These are phyloP conservation scores for Xiphydria camelus DNA, from an alignment of 2,888 invertebrate genomes.

Conservation along the genomic window DNA sequence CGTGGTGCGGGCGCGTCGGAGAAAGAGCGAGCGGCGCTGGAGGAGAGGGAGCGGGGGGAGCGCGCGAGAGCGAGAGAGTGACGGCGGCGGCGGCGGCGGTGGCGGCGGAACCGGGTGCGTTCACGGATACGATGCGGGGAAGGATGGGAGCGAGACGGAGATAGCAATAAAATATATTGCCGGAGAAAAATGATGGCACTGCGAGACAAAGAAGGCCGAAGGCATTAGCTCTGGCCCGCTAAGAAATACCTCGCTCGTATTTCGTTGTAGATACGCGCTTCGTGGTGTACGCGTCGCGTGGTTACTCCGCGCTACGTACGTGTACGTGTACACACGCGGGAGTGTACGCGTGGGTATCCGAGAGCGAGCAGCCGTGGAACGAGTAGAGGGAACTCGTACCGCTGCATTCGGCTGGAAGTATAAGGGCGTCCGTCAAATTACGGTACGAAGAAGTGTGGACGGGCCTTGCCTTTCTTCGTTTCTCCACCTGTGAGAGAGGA, in stretches of 20 bases:
- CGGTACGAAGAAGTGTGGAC: no score
- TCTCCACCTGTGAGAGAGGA: no score
- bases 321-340: background rate
- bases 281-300: no score
- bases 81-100: constrained; percentile 11
- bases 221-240: constrained; percentile 43
- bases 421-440: no score
- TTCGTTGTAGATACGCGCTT: no score
- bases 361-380: no score
- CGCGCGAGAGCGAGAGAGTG: constrained; percentile 15
- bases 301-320: no score
- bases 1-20: constrained; percentile 10
- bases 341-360: no score
- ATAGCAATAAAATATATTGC: constrained; percentile 54
- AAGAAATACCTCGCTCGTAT: constrained; percentile 41
- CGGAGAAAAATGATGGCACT: constrained; percentile 51
- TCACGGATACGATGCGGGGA: background rate
- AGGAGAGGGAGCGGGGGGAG: constrained; percentile 5
- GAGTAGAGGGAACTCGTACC: no score
- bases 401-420: constrained; percentile 24
- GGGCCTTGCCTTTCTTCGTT: no score
- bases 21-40: constrained; percentile 1
- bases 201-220: constrained; percentile 46
- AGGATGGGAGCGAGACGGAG: background rate
- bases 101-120: background rate